Evolutionary conservation across 2,113 vertebrate species (phyloP).

Genomic region (Neofelis nebulosa): DNA sequence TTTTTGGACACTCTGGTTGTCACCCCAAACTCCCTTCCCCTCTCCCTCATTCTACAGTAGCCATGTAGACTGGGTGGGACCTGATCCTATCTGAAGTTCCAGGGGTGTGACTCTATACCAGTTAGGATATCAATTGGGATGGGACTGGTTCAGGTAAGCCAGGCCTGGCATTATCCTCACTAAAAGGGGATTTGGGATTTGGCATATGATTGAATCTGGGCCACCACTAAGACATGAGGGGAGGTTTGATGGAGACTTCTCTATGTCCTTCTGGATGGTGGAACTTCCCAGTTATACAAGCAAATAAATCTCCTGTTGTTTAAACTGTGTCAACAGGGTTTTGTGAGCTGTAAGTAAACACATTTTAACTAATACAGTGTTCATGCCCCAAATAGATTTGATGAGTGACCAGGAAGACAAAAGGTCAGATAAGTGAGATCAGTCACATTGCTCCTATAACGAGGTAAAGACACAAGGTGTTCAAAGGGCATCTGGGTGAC

Average conservation of each 20-base stretch:
- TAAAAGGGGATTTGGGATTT: neutral
- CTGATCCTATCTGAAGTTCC: neutral
- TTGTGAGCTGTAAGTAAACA: slow-evolving; percentile 9
- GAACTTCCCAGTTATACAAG: neutral
- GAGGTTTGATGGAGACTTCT: neutral
- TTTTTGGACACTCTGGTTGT: neutral
- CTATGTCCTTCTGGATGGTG: neutral
- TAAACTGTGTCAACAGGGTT: neutral
- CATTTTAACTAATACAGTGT: neutral
- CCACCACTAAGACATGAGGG: neutral
- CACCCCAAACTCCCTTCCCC: neutral
- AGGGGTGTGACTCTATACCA: neutral
- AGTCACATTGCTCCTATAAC: neutral
- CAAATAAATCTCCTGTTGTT: neutral
- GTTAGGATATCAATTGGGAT: neutral
- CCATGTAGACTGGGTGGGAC: neutral
- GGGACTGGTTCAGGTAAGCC: neutral
- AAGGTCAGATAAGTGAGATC: neutral
- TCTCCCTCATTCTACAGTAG: neutral
- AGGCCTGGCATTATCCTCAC: neutral
- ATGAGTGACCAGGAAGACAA: neutral
- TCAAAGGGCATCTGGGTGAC: neutral
- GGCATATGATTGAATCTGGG: neutral
- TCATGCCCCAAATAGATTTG: neutral
- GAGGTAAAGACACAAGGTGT: neutral